A percentile compares a stretch with the other conserved stretches of the same genome.
These are phyloP conservation scores for Falco concolor DNA, from an alignment of 2,797 vertebrate genomes.

Conservation along the genomic window DNA sequence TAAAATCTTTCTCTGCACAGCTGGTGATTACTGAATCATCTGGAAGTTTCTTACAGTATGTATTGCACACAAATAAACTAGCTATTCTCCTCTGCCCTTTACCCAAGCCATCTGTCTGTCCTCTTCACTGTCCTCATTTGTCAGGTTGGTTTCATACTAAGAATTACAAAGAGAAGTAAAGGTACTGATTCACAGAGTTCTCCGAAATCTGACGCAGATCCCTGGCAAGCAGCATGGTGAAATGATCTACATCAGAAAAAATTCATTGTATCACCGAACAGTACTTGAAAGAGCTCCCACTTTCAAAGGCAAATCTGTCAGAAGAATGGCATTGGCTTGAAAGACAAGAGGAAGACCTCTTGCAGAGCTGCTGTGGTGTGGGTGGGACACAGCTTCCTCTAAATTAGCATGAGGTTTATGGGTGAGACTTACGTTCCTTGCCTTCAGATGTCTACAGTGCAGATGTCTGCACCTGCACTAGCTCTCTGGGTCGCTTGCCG, in stretches of 20 bases:
- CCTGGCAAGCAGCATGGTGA: neutral
- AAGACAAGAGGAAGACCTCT: neutral
- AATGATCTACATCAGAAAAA: neutral
- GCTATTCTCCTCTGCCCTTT: conserved; percentile 1
- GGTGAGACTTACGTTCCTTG: neutral
- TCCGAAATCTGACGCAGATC: neutral
- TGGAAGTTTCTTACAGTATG: conserved; percentile 7
- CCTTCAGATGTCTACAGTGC: neutral
- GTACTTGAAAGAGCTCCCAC: neutral
- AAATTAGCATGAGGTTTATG: neutral
- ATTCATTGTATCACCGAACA: neutral
- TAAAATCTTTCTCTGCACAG: neutral
- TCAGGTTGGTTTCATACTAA: neutral
- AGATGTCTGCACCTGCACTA: neutral
- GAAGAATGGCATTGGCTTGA: neutral
- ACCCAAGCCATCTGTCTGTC: neutral
- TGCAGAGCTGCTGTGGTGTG: neutral
- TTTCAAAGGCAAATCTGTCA: neutral
- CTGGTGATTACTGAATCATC: neutral
- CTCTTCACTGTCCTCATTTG: neutral
- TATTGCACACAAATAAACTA: neutral
- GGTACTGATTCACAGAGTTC: neutral
- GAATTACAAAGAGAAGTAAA: neutral
- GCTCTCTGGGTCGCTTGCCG: neutral
- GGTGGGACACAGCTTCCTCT: neutral